These are phyloP conservation scores for Mantis religiosa DNA, from an alignment of 2,888 invertebrate species.

Conservation along the genomic window DNA sequence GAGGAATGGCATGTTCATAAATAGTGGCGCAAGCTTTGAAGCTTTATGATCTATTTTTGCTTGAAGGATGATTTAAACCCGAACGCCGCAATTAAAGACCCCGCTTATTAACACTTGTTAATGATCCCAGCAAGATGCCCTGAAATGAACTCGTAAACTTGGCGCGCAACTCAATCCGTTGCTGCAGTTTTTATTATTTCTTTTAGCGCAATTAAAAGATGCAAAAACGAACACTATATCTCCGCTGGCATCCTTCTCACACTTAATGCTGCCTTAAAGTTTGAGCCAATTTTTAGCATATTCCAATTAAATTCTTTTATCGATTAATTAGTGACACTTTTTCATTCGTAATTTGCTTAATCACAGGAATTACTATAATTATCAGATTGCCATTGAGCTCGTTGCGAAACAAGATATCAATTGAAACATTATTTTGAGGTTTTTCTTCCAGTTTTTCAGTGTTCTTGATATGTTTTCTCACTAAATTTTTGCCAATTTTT, in stretches of 20 bases:
- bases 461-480: too few relatives aligned
- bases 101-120: background rate
- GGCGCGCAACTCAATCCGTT: background rate
- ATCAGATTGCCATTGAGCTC: too few relatives aligned
- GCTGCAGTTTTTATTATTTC: background rate
- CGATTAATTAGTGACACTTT: too few relatives aligned
- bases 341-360: too few relatives aligned
- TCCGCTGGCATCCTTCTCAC: background rate
- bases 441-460: too few relatives aligned
- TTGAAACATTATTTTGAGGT: too few relatives aligned
- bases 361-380: too few relatives aligned
- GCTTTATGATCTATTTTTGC: background rate
- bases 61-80: background rate
- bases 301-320: background rate
- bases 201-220: background rate
- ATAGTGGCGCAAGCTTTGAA: background rate
- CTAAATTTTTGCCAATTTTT: too few relatives aligned
- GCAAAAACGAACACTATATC: background rate
- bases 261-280: background rate
- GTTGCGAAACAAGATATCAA: too few relatives aligned
- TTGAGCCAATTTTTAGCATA: background rate
- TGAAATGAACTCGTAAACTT: background rate
- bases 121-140: background rate
- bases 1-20: background rate
- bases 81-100: background rate